Evolutionary conservation across 2,113 vertebrate genomes (phyloP).

Genomic region (Notarius lentiginosus): DNA sequence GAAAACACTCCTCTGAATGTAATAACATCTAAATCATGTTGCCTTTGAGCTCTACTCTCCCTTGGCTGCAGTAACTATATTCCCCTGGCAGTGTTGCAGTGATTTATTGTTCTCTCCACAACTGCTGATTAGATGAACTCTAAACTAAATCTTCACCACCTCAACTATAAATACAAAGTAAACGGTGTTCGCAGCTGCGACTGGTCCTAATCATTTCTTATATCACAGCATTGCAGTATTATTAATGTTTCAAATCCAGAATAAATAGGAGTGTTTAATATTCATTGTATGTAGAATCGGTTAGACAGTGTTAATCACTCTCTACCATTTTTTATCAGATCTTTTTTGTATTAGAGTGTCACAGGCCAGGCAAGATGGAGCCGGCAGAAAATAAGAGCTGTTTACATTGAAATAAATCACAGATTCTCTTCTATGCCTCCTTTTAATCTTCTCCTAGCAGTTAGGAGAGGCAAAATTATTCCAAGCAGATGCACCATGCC

Average conservation of each 20-base stretch:
- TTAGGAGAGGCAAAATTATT: slow-evolving; percentile 1
- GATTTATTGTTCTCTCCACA: slow-evolving; percentile 24
- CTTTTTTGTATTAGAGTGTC: background rate
- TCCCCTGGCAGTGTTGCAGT: background rate
- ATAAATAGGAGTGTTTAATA: slow-evolving; percentile 24
- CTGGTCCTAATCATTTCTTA: background rate
- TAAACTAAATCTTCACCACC: slow-evolving; percentile 5
- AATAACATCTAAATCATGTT: background rate
- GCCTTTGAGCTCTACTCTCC: background rate
- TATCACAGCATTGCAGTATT: background rate
- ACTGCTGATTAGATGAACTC: slow-evolving; percentile 17
- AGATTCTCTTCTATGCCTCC: slow-evolving; percentile 12
- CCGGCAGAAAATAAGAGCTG: slow-evolving; percentile 35
- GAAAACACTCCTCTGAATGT: background rate
- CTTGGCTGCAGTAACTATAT: background rate
- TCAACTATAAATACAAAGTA: background rate
- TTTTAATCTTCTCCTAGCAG: slow-evolving; percentile 28
- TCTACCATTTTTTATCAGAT: background rate
- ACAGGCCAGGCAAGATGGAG: slow-evolving; percentile 29
- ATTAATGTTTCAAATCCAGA: background rate
- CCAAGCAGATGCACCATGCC: slow-evolving; percentile 14
- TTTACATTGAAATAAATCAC: slow-evolving; percentile 42
- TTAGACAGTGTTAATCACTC: background rate
- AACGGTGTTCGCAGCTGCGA: background rate
- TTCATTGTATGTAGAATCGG: background rate